Percentiles rank a stretch among this genome's conserved stretches.
Conservation (phyloP, 2,888 invertebrate genomes). For the Acronicta psi region DNA sequence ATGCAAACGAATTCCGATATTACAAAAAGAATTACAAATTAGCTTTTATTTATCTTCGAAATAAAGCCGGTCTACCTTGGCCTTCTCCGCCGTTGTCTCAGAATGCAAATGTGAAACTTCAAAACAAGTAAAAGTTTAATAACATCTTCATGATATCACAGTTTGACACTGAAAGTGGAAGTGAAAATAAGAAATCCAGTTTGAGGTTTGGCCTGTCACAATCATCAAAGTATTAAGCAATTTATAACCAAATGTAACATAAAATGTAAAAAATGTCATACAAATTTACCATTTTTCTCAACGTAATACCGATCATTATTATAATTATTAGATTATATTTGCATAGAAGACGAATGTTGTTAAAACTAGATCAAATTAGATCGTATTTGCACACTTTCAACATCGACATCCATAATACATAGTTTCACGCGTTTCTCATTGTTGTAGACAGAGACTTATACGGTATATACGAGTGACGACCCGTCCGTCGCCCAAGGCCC, state of each 20-base stretch:
- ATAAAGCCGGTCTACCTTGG: not conserved
- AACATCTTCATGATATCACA: constrained; percentile 17
- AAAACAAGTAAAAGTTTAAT: constrained; percentile 1
- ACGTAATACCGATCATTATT: not conserved
- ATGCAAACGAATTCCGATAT: too few relatives aligned
- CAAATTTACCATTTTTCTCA: constrained; percentile 1
- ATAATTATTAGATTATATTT: too few relatives aligned
- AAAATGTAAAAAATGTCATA: constrained; percentile 5
- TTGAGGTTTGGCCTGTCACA: constrained; percentile 19
- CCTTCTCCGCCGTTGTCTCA: not conserved
- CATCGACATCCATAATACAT: too few relatives aligned
- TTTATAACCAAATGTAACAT: constrained; percentile 5
- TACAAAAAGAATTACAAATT: too few relatives aligned
- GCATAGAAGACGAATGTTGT: not conserved
- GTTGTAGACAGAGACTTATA: too few relatives aligned
- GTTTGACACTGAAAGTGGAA: constrained; percentile 54
- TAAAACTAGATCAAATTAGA: not conserved
- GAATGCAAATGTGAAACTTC: constrained; percentile 26
- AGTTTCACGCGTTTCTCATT: too few relatives aligned
- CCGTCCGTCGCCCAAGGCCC: too few relatives aligned
- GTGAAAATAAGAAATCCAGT: constrained; percentile 53
- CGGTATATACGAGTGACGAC: too few relatives aligned
- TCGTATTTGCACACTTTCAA: too few relatives aligned
- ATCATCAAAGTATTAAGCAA: constrained; percentile 26
- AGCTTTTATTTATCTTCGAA: too few relatives aligned